phyloP scores from a whole-genome alignment of 2,797 vertebrate species.

The Gallirallus australis region DNA sequence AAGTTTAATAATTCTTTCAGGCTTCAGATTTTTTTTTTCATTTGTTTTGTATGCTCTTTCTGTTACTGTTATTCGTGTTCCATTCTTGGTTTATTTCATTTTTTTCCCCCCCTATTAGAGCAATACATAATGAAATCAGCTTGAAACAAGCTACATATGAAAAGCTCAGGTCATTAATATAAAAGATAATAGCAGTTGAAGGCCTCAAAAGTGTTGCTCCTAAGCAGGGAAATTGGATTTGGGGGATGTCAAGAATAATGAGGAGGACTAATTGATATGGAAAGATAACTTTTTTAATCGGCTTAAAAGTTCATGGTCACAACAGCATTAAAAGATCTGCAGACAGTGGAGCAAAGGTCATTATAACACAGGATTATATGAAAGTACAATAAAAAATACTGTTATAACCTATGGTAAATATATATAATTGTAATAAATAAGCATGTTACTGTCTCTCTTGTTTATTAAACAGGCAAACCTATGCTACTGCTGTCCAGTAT shows the following conservation, averaged over 20 bases:
- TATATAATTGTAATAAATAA: background rate
- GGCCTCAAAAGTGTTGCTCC: background rate
- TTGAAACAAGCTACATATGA: background rate
- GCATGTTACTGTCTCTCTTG: background rate
- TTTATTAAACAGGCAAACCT: background rate
- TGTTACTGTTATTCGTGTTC: background rate
- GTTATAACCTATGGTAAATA: background rate
- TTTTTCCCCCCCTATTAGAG: background rate
- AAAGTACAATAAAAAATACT: background rate
- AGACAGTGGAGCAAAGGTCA: background rate
- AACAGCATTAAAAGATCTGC: background rate
- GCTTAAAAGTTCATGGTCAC: background rate
- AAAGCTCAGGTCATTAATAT: background rate
- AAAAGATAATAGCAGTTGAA: background rate
- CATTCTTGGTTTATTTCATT: background rate
- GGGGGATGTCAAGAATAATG: background rate
- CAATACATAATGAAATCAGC: background rate
- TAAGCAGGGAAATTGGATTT: background rate
- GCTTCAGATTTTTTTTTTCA: background rate
- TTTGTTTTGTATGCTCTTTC: background rate
- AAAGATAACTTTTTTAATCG: background rate
- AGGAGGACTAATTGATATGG: background rate
- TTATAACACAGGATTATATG: background rate
- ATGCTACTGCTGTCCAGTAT: background rate
- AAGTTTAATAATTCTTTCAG: background rate